Conservation (phyloP, 2,888 invertebrate genomes). For the Agriotes lineatus region DNA sequence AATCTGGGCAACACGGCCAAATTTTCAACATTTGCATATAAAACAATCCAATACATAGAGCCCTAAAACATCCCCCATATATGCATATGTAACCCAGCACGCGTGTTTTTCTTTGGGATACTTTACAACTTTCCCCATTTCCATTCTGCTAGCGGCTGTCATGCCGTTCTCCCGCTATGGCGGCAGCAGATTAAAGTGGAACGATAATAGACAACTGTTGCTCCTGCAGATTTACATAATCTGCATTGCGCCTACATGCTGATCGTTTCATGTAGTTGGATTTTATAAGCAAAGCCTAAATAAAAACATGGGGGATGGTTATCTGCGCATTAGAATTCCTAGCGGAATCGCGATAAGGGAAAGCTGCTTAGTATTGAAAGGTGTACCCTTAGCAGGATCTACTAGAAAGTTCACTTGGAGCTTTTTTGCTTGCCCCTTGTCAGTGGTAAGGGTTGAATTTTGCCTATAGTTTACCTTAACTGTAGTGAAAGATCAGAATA, state of each 20-base stretch:
- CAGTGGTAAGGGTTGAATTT: too few species aligned
- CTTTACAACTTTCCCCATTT: neutral
- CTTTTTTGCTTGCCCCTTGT: too few species aligned
- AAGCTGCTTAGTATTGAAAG: too few species aligned
- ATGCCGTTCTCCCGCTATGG: neutral
- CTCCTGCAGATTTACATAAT: conserved; percentile 24
- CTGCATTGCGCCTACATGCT: conserved; percentile 28
- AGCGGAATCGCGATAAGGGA: neutral
- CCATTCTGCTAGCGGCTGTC: neutral
- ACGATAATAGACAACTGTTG: conserved; percentile 30
- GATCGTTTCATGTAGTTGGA: conserved; percentile 23
- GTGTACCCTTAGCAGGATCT: too few species aligned
- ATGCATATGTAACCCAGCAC: too few species aligned
- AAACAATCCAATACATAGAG: too few species aligned
- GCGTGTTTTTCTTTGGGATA: neutral
- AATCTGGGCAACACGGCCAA: too few species aligned
- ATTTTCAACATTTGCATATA: too few species aligned
- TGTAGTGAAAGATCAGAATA: too few species aligned
- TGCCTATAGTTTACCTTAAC: too few species aligned
- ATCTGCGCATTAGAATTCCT: neutral
- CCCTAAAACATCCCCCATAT: too few species aligned
- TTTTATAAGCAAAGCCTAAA: conserved; percentile 16
- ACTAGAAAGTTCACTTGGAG: too few species aligned
- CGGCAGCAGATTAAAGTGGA: conserved; percentile 19
- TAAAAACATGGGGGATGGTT: conserved; percentile 5